Conservation (phyloP, 1,140 invertebrate species). For the Hyposmocoma kahamanoa region DNA sequence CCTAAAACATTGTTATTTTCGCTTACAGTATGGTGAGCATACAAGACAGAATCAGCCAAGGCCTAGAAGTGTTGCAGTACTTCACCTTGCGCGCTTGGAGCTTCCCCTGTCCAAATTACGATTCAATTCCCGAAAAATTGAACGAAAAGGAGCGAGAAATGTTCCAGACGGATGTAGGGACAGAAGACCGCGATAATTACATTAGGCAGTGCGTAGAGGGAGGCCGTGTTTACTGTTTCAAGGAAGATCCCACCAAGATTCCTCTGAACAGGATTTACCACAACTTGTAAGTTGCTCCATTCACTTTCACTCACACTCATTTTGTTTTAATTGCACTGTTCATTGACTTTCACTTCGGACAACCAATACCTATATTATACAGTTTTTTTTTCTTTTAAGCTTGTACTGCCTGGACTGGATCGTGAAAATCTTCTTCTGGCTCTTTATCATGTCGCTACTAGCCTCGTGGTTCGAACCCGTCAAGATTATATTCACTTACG, state of each 20-base stretch:
- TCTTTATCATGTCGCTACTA: slow-evolving; percentile 39
- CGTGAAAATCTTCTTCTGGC: slow-evolving; percentile 49
- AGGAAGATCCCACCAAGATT: slow-evolving; percentile 44
- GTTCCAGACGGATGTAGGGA: slow-evolving; percentile 74
- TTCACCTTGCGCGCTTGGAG: slow-evolving; percentile 83
- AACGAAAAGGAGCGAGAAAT: slow-evolving; percentile 74
- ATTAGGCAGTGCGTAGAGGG: slow-evolving; percentile 42
- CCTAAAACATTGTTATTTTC: background rate
- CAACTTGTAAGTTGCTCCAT: slow-evolving; percentile 62
- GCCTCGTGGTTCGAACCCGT: slow-evolving; percentile 42
- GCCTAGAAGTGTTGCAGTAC: slow-evolving; percentile 77
- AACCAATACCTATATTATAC: no score
- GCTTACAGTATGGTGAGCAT: slow-evolving; percentile 72
- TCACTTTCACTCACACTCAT: no score
- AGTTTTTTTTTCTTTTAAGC: slow-evolving; percentile 28
- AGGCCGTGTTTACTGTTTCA: slow-evolving; percentile 48
- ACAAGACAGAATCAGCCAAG: slow-evolving; percentile 70
- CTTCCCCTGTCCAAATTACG: slow-evolving; percentile 72
- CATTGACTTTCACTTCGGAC: no score
- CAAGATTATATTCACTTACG: slow-evolving; percentile 26
- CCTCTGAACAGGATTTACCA: slow-evolving; percentile 40
- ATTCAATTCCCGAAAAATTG: slow-evolving; percentile 74
- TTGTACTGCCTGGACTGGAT: slow-evolving; percentile 48
- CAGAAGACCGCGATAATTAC: slow-evolving; percentile 52
- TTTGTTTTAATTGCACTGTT: no score